Conservation (phyloP, 1,140 invertebrate species). For the Drosophila biarmipes region DNA sequence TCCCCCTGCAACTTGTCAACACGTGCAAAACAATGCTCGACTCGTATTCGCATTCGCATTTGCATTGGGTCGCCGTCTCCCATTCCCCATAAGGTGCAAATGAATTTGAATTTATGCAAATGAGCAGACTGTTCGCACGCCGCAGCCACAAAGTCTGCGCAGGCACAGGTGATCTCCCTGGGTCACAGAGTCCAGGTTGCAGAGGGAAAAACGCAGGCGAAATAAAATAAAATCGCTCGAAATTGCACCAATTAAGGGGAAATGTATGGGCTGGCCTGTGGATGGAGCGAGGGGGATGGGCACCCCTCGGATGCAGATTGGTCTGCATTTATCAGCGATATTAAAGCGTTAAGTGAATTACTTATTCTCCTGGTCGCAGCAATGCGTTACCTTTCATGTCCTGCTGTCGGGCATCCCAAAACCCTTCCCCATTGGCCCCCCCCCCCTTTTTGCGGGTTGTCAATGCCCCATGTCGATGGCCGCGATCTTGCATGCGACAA, state of each 20-base stretch:
- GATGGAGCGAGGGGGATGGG: not conserved
- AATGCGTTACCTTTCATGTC: constrained; percentile 80
- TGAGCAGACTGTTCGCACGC: constrained; percentile 69
- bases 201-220: constrained; percentile 44
- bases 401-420: constrained; percentile 34
- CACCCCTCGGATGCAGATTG: constrained; percentile 32
- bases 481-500: constrained; percentile 81
- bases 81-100: constrained; percentile 35
- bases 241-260: constrained; percentile 81
- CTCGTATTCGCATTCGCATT: constrained; percentile 19
- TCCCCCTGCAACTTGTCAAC: constrained; percentile 45
- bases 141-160: constrained; percentile 76
- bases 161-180: constrained; percentile 42
- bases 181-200: not conserved
- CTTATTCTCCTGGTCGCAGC: constrained; percentile 69
- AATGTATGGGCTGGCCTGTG: constrained; percentile 35
- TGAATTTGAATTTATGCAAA: constrained; percentile 68
- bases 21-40: constrained; percentile 57
- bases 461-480: constrained; percentile 58
- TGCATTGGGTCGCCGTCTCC: not conserved
- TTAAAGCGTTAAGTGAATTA: constrained; percentile 84
- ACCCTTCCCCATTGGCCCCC: not conserved
- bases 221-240: constrained; percentile 79
- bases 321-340: constrained; percentile 81
- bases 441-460: constrained; percentile 12